Base-by-base conservation (phyloP, 2,797 vertebrate species). In the Pangasius larnaudii region DNA sequence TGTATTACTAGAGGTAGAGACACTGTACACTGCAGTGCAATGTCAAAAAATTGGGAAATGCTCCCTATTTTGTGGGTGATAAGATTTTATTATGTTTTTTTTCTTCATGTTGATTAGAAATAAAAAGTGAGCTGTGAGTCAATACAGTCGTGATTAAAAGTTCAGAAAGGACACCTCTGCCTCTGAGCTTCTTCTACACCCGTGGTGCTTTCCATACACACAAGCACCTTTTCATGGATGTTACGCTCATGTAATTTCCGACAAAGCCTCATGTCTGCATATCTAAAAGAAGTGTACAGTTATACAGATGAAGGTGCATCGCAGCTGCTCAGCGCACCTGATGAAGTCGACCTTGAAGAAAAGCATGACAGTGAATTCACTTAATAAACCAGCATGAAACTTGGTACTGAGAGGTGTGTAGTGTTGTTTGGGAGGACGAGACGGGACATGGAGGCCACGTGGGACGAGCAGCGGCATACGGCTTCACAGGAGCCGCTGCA, bases 331-430 rank as follows among this genome's bases (percentile, higher is more conserved):
- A 84, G 63, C 77, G 88, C 77, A 56, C 61, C 13, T 39, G 13
- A 78, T 53, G 85, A 88, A 85, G 58, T 86, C 91, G 90, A 92
- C 89, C 92, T 91, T 82, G 79, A 88, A 88, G 72, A 87, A 86
- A 69, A 36, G 51, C 61, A 36, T 9, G 69, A 71, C 67, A 86
- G 93, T 86, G 88, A 91, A 93, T 89, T 84, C 30, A 89, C 90
- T 49, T 95, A 95, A 95, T 94, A 94, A 95, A 96, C 95, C 90
- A 69, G 88, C 87, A 80, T 92, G 95, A 94, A 96, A 95, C 92
- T 90, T 53, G 91, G 93, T 95, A 90, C 91, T 16, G 79, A 65
- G 85, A 95, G 94, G 93, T 94, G 89, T 80, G 85, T 84, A 87
- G 83, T 30, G 82, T 86, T 74, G 84, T 84, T 67, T 33, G 74